Evolutionary conservation across 2,113 vertebrate genomes (phyloP), one percentile per base, ranked within the genome.

Genomic region (Progne subis): DNA sequence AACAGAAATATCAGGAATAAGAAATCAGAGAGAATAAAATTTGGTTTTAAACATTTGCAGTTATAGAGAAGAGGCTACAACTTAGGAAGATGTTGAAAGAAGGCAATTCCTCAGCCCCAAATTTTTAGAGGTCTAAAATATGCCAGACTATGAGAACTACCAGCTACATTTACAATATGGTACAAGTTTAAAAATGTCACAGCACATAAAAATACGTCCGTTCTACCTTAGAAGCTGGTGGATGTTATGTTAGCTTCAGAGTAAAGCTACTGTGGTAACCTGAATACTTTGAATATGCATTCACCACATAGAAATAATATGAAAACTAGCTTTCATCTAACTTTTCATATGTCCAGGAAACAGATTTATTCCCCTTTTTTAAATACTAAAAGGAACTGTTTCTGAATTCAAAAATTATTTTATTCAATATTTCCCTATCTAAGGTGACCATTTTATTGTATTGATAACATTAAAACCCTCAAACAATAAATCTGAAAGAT

Each of bases 141-240:
- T 14, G 83, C 44, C 78, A 96, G 88, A 86, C 76, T 96, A 78
- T 90, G 95, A 97, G 83, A 96, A 94, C 59, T 92, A 60, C 89
- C 91, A 96, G 88, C 76, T 96, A 95, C 70, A 90, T 94, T 94
- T 97, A 72, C 72, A 91, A 88, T 83, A 65, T 91, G 95, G 94
- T 95, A 86, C 77, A 94, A 95, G 82, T 95, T 98, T 71, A 85
- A 96, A 97, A 97, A 97, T 96, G 93, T 97, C 92, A 94, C 76
- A 93, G 75, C 8, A 47, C 57, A 90, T 95, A 96, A 97, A 97
- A 97, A 95, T 93, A 80, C 2, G 0, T 79, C 31, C 93, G 95
- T 95, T 92, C 76, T 95, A 63, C 78, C 78, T 86, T 94, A 65
- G 50, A 92, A 55, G 61, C 59, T 79, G 17, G 43, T 81, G 69